Evolutionary conservation across 2,888 invertebrate genomes (phyloP).

Genomic region (Homarus gammarus): DNA sequence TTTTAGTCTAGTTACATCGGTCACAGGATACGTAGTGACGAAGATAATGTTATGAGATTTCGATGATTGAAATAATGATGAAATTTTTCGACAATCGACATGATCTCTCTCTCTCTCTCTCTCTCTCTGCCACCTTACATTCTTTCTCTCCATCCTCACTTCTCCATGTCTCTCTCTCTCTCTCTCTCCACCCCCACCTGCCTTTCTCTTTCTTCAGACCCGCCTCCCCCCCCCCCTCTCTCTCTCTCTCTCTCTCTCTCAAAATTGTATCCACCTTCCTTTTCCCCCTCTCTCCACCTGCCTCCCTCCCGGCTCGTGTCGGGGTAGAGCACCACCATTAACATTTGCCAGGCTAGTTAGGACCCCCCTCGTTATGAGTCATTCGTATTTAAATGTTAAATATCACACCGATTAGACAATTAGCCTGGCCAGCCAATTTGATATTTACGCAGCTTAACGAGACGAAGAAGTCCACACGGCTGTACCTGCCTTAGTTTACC

Average conservation of each 20-base stretch:
- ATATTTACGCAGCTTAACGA: conserved; percentile 25
- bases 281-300: background rate
- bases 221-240: background rate
- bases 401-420: conserved; percentile 53
- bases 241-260: background rate
- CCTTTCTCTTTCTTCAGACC: background rate
- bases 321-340: conserved; percentile 23
- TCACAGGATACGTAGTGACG: too few species aligned
- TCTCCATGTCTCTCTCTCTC: background rate
- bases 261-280: too few species aligned
- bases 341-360: conserved; percentile 31
- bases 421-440: conserved; percentile 28
- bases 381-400: conserved; percentile 57
- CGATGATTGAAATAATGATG: too few species aligned
- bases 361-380: conserved; percentile 32
- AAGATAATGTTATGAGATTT: too few species aligned
- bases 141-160: background rate
- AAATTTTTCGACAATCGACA: too few species aligned
- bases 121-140: background rate
- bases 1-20: too few species aligned
- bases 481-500: too few species aligned
- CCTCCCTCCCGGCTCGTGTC: background rate
- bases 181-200: background rate
- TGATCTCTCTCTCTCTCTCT: background rate
- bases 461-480: background rate